Evolutionary conservation across 30 jellyfish, hydroid and myxozoan species (phyloP).

Genomic region (Aurelia coerulea): DNA sequence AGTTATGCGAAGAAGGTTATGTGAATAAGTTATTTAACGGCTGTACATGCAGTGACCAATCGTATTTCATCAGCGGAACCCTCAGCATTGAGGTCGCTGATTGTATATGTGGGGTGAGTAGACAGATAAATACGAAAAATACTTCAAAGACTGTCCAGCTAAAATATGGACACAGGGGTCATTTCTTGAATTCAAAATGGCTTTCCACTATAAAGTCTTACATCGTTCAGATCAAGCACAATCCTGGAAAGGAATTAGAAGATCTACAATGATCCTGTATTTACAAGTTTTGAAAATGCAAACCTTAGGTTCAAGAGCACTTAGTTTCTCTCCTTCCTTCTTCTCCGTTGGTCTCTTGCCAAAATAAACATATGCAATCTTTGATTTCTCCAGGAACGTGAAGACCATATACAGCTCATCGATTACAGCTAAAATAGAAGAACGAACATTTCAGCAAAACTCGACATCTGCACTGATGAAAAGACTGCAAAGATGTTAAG

Average conservation of each 20-base stretch:
- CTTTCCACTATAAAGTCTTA: too few relatives aligned
- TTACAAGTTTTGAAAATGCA: not conserved
- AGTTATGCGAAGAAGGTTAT: not conserved
- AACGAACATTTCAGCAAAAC: too few relatives aligned
- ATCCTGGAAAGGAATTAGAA: not conserved
- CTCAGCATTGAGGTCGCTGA: not conserved
- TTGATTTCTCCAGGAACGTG: constrained; percentile 73
- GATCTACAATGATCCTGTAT: not conserved
- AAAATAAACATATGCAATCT: constrained; percentile 63
- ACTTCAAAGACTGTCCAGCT: too few relatives aligned
- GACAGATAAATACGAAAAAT: not conserved
- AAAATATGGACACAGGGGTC: too few relatives aligned
- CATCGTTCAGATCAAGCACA: too few relatives aligned
- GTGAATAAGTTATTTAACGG: too few relatives aligned
- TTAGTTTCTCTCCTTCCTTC: constrained; percentile 77
- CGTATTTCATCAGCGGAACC: not conserved
- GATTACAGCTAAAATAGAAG: constrained; percentile 20
- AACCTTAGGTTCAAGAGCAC: constrained; percentile 82
- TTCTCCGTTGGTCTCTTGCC: constrained; percentile 69
- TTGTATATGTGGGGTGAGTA: not conserved
- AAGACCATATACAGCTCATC: constrained; percentile 81
- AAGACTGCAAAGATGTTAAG: too few relatives aligned
- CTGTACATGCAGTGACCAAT: too few relatives aligned
- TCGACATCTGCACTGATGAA: too few relatives aligned
- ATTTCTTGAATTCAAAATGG: too few relatives aligned